These are phyloP conservation scores for Salvelinus fontinalis DNA, from an alignment of 2,113 vertebrate species.

Conservation along the genomic window DNA sequence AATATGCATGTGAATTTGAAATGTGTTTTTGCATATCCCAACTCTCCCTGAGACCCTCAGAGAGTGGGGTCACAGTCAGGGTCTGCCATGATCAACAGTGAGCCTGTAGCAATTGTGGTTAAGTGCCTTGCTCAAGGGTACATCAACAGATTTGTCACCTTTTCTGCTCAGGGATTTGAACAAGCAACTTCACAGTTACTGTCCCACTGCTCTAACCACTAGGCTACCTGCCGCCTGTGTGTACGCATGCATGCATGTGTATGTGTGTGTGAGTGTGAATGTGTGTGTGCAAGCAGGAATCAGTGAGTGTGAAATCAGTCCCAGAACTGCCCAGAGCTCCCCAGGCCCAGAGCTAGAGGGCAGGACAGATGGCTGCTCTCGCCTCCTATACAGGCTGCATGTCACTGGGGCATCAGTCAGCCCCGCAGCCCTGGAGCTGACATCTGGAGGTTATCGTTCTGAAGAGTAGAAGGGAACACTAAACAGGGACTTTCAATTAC, in stretches of 20 bases:
- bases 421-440: constrained; percentile 58
- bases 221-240: neutral
- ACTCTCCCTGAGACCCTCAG: too few relatives aligned
- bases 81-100: too few relatives aligned
- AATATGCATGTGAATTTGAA: constrained; percentile 11
- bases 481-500: constrained; percentile 45
- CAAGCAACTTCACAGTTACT: too few relatives aligned
- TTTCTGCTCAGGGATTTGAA: too few relatives aligned
- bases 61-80: constrained; percentile 8
- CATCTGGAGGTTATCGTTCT: constrained; percentile 75
- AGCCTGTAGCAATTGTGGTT: neutral
- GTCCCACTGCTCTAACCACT: too few relatives aligned
- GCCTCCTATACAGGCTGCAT: constrained; percentile 51
- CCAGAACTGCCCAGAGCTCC: constrained; percentile 51
- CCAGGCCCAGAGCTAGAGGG: constrained; percentile 57
- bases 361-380: constrained; percentile 70
- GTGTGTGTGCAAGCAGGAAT: constrained; percentile 38
- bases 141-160: too few relatives aligned
- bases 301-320: constrained; percentile 72
- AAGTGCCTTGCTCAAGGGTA: too few relatives aligned
- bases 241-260: constrained; percentile 4
- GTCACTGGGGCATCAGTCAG: constrained; percentile 54
- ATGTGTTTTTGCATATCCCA: neutral
- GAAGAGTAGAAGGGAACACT: constrained; percentile 55
- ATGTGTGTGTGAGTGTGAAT: constrained; percentile 9